phyloP scores from a whole-genome alignment of 2,113 vertebrate genomes.

The Peromyscus californicus region DNA sequence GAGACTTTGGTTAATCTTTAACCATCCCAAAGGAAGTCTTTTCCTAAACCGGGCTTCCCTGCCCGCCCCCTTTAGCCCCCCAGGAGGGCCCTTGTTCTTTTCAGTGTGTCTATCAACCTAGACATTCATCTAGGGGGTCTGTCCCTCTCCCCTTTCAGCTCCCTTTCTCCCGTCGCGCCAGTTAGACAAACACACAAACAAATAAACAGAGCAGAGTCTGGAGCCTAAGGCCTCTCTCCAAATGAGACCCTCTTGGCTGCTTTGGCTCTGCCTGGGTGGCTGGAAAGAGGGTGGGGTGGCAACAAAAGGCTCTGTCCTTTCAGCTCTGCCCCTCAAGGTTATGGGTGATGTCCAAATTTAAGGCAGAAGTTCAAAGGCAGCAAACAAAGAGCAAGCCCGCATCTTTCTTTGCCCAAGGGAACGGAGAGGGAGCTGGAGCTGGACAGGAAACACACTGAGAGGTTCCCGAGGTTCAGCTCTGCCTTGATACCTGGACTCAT shows the following conservation, averaged over 20 bases:
- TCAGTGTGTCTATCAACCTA: constrained; percentile 59
- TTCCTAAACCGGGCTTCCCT: constrained; percentile 80
- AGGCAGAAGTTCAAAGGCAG: constrained; percentile 93
- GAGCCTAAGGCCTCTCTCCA: constrained; percentile 32
- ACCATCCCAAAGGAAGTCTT: constrained; percentile 87
- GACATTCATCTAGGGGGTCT: constrained; percentile 72
- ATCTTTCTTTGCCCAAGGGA: constrained; percentile 79
- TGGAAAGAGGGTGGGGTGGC: constrained; percentile 73
- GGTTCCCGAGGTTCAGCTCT: neutral
- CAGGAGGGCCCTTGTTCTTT: constrained; percentile 60
- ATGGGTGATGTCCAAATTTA: constrained; percentile 90
- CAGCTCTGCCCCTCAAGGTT: constrained; percentile 90
- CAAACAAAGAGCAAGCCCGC: constrained; percentile 85
- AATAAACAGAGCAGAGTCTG: constrained; percentile 63
- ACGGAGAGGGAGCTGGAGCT: constrained; percentile 2
- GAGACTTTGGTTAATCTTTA: constrained; percentile 89
- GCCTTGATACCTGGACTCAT: neutral
- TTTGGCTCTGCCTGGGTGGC: constrained; percentile 77
- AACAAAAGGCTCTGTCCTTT: constrained; percentile 86
- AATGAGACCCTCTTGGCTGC: constrained; percentile 66
- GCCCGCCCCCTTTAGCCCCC: constrained; percentile 19
- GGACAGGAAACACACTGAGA: constrained; percentile 1
- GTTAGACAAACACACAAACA: constrained; percentile 86
- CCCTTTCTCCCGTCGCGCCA: constrained; percentile 65
- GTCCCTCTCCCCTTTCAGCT: constrained; percentile 74